Evolutionary conservation across 2,113 vertebrate genomes (phyloP), one percentile per base, ranked within the genome.

Genomic region (Thermophis baileyi): DNA sequence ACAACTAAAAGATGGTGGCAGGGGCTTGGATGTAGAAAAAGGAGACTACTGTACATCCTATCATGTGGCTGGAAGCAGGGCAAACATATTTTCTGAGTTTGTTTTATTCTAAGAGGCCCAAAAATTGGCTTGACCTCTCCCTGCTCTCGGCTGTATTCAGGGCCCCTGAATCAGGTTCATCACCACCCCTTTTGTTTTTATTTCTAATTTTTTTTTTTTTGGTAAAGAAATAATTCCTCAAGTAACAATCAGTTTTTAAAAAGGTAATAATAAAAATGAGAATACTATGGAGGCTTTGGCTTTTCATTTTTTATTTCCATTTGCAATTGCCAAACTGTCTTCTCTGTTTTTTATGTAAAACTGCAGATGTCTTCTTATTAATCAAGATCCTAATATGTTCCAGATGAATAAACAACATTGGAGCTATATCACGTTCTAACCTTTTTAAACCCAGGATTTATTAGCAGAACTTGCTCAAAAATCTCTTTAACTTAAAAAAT

Each of bases 361-460:
- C 96, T 98, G 97, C 98, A 99, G 98, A 98, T 98, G 98, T 98
- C 97, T 97, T 98, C 97, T 97, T 98, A 98, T 98, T 99, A 99
- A 99, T 98, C 98, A 98, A 98, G 98, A 97, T 98, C 97, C 97
- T 99, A 99, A 99, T 98, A 98, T 97, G 98, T 98, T 99, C 99
- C 99, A 99, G 99, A 99, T 99, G 99, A 99, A 98, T 97, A 99
- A 99, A 99, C 98, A 99, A 98, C 97, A 98, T 97, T 97, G 96
- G 98, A 97, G 96, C 97, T 96, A 94, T 93, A 97, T 96, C 95
- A 94, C 50, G 95, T 97, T 98, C 95, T 96, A 95, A 96, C 96
- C 97, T 98, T 97, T 97, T 98, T 97, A 97, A 97, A 96, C 93
- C 91, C 88, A 94, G 95, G 96, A 98, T 98, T 98, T 98, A 97